Evolutionary conservation across 2,113 vertebrate species (phyloP), one percentile per base, ranked within the genome.

Genomic region (Tor tambroides): DNA sequence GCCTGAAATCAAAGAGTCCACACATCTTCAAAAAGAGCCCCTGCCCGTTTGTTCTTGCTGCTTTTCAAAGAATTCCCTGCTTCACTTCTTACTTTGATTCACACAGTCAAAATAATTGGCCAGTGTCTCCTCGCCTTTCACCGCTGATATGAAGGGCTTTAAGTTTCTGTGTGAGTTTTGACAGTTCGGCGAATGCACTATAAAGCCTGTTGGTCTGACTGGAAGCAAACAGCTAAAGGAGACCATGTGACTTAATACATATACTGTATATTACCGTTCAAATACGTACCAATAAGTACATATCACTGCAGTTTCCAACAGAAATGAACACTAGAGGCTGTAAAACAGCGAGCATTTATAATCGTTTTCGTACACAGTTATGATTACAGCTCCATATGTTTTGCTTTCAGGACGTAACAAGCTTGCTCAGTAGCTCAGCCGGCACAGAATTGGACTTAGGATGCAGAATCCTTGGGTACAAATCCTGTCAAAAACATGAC

Each of bases 1-100:
- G 77, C 41, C 46, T 71, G 77, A 86, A 72, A 86, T 86, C 85
- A 86, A 86, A 87, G 86, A 32, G 56, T 75, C 80, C 77, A 49
- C 63, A 51, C 79, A 85, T 76, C 83, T 82, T 78, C 78, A 88
- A 85, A 75, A 82, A 82, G 72, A 86, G 38, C 56, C 43, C 69
- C 74, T 71, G 75, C 15, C 56, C 21, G 69, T 81, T 56, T 88
- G 74, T 76, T 72, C 46, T 74, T 6, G 9, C 17, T 41, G 77
- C 63, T 56, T 72, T 38, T 59, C 51, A 71, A 49, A 74, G 23
- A 59, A 81, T 51, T 69, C 51, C 63, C 85, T 80, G 30, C 76
- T 86, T 72, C 85, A 80, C 49, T 81, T 43, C 77, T 80, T 79
- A 23, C 69, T 63, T 87, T 75, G 38, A 76, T 75, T 87, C 38